Percentiles rank a stretch among this genome's conserved stretches.
Conservation (phyloP, 2,888 invertebrate species). For the Sycophila texana region DNA sequence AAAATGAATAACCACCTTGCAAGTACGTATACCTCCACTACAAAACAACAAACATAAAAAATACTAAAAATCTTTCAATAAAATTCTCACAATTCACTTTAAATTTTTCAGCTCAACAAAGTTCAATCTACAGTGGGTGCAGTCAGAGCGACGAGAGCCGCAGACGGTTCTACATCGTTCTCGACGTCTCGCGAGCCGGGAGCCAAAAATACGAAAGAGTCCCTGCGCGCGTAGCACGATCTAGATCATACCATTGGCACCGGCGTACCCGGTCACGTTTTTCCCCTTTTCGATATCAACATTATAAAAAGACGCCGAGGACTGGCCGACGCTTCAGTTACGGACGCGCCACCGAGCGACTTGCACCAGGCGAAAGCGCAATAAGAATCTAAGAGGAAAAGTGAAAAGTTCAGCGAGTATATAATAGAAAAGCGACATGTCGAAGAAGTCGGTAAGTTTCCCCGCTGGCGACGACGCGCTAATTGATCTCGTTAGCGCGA, state of each 20-base stretch:
- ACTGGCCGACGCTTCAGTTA: slow-evolving; percentile 18
- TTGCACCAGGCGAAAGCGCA: not conserved
- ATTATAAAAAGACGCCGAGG: slow-evolving; percentile 46
- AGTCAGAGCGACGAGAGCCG: too few relatives aligned
- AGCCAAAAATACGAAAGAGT: slow-evolving; percentile 40
- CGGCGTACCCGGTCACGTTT: slow-evolving; percentile 49
- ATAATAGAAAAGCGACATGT: slow-evolving; percentile 2
- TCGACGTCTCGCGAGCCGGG: not conserved
- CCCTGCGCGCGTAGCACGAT: slow-evolving; percentile 57
- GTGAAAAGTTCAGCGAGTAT: not conserved
- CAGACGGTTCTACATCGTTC: slow-evolving; percentile 18
- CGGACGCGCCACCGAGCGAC: not conserved
- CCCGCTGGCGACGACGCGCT: not conserved
- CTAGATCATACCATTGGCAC: slow-evolving; percentile 65
- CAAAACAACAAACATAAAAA: too few relatives aligned
- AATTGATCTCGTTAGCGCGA: slow-evolving; percentile 32
- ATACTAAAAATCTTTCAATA: not conserved
- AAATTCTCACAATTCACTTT: not conserved
- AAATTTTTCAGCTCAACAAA: too few relatives aligned
- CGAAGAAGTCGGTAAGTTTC: slow-evolving; percentile 42
- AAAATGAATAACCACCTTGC: too few relatives aligned
- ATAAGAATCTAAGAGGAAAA: not conserved
- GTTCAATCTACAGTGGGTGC: not conserved
- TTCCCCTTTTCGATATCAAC: slow-evolving; percentile 60
- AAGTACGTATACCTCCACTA: not conserved